These are phyloP conservation scores for Gryllus longicercus DNA, from an alignment of 2,888 invertebrate species.

Conservation along the genomic window DNA sequence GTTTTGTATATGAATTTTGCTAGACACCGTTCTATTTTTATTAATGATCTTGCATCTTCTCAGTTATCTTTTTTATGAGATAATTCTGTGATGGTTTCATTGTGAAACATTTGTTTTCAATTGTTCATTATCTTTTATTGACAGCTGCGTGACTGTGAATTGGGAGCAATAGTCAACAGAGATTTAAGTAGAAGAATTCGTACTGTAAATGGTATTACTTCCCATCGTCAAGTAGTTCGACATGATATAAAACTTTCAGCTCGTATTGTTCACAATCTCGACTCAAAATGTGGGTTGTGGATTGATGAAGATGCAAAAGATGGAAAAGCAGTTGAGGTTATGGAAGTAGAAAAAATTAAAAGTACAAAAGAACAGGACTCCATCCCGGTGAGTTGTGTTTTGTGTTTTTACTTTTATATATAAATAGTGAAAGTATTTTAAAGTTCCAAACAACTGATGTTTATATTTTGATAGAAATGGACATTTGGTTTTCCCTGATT, in stretches of 20 bases:
- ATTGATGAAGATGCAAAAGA: conserved; percentile 43
- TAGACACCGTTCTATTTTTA: too few relatives aligned
- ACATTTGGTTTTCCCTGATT: too few relatives aligned
- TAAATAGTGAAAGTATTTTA: too few relatives aligned
- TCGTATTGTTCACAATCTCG: conserved; percentile 85
- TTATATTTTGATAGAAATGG: too few relatives aligned
- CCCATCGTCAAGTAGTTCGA: conserved; percentile 82
- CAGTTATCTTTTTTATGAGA: background rate
- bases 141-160: conserved; percentile 82
- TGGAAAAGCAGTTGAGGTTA: background rate
- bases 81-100: background rate
- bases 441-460: too few relatives aligned
- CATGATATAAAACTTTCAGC: conserved; percentile 92
- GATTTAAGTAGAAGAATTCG: conserved; percentile 93
- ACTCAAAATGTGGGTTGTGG: conserved; percentile 81
- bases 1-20: too few relatives aligned
- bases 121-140: conserved; percentile 41
- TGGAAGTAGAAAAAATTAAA: conserved; percentile 29
- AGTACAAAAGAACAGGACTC: conserved; percentile 25
- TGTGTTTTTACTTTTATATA: too few relatives aligned
- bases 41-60: too few relatives aligned
- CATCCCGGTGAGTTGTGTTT: conserved; percentile 27
- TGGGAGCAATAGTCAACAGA: conserved; percentile 94
- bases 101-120: background rate
- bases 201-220: conserved; percentile 84